Base-by-base conservation (phyloP, 23 tunicate genomes). In the Aplidium turbinatum region DNA sequence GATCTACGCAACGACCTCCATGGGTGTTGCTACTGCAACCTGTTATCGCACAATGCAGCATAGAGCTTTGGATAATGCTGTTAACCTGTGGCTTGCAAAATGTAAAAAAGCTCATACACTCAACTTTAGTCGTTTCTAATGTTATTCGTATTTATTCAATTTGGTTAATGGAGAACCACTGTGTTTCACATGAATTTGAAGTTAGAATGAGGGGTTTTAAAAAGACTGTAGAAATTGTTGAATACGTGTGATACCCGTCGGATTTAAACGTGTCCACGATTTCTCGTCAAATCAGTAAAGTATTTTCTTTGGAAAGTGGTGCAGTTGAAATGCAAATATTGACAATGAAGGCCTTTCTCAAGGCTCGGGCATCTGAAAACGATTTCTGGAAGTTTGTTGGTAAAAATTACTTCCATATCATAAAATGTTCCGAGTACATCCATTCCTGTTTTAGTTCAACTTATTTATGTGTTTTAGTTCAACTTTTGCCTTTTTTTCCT, bases 241-340 rank as follows among this genome's bases (percentile, higher is more conserved):
- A 68, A 72, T 72, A 48, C 78, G 35, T 39, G 19, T 68, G 25
- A 68, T 68, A 68, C 58, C 75, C 65, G 33, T 72, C 52, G 53
- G 38, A 51, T 72, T 72, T 52, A 31, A 72, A 72, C 63, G 78
- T 48, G 78, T 72, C 65, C 25, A 48, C 65, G 7, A 26, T 51
- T 26, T 72, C 78, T 52, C 35, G 52, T 5, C 65, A 72, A 72
- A 48, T 72, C 63, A 72, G 78, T 72, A 32, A 72, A 50, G 78
- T 72, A 72, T 72, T 72, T 72, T 26, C 65, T 11, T 72, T 72
- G 78, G 78, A 72, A 24, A 68, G 56, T 16, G 75, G 60, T 68
- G 75, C 33, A 19, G 6, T 68, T 68, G 75, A 68, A 68, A 68
- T 68, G 75, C 61, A 68, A 68, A 68, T 68, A 60, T 39, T 68